Evolutionary conservation across 2,797 vertebrate genomes (phyloP).

Genomic region (Notolabrus celidotus): DNA sequence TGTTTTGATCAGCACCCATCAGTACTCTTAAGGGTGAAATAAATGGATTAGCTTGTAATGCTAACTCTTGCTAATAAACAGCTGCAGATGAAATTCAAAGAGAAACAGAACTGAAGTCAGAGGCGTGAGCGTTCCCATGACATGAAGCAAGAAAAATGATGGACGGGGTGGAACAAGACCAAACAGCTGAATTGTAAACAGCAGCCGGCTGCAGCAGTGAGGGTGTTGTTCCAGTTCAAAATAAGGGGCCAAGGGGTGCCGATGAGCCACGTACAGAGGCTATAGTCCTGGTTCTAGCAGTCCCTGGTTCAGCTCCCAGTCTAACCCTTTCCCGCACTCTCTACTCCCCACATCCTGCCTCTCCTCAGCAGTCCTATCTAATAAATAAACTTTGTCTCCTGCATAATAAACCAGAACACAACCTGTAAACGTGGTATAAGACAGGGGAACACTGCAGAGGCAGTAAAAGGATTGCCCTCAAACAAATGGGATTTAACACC

Average conservation of each 20-base stretch:
- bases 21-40: slow-evolving; percentile 43
- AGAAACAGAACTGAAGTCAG: slow-evolving; percentile 28
- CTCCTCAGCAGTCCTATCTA: too few relatives aligned
- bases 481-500: slow-evolving; percentile 23
- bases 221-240: slow-evolving; percentile 19
- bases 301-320: too few relatives aligned
- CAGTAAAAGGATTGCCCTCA: slow-evolving; percentile 3
- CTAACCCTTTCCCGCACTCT: too few relatives aligned
- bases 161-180: slow-evolving; percentile 46
- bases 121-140: slow-evolving; percentile 24
- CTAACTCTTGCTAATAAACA: slow-evolving; percentile 41
- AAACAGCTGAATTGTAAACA: slow-evolving; percentile 57
- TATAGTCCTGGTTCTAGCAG: too few relatives aligned
- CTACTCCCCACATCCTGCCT: too few relatives aligned
- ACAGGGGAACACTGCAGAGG: background rate
- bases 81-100: slow-evolving; percentile 37
- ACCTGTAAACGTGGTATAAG: background rate
- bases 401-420: background rate
- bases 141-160: slow-evolving; percentile 19
- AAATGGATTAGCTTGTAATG: slow-evolving; percentile 43
- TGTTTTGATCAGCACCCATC: too few relatives aligned
- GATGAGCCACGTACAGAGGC: too few relatives aligned
- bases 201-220: slow-evolving; percentile 17
- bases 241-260: slow-evolving; percentile 19
- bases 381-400: slow-evolving; percentile 3